Evolutionary conservation across 2,113 vertebrate genomes (phyloP), one percentile per base, ranked within the genome.

Genomic region (Paramisgurnus dabryanus): DNA sequence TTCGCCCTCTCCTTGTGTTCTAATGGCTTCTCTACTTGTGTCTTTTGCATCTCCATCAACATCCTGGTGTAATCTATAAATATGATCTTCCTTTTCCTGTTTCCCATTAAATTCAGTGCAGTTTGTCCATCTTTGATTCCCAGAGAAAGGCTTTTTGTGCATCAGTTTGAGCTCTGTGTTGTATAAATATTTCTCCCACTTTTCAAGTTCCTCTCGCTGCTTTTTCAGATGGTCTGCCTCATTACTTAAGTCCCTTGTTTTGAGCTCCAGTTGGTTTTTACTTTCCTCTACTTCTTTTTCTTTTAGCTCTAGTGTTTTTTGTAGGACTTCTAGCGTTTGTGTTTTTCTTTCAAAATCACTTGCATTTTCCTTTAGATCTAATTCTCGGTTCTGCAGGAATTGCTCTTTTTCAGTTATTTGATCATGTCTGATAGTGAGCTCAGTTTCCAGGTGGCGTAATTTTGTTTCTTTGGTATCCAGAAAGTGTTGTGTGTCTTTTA

Each of bases 181-280:
- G 39, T 88, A 87, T 8, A 93, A 79, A 74, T 86, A 89, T 68
- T 86, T 85, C 15, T 87, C 87, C 13, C 91, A 88, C 45, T 88
- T 85, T 58, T 87, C 87, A 41, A 92, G 80, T 3, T 88, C 89
- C 53, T 78, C 86, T 0, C 83, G 87, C 76, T 91, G 91, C 78
- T 78, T 86, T 69, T 87, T 85, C 1, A 92, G 67, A 6, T 88
- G 83, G 1, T 88, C 85, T 7, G 87, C 87, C 0, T 90, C 89
- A 53, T 17, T 73, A 58, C 68, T 89, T 3, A 90, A 72, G 70
- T 91, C 89, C 5, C 58, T 66, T 78, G 87, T 85, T 80, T 80
- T 87, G 10, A 67, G 75, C 8, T 91, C 90, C 41, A 91, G 80
- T 41, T 74, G 80, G n/a, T 53, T 17, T 0, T 89, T 81, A 50